A percentile compares a stretch with the other conserved stretches of the same genome.
phyloP scores from a whole-genome alignment of 2,888 invertebrate species.

The Plemyria rubiginata region DNA sequence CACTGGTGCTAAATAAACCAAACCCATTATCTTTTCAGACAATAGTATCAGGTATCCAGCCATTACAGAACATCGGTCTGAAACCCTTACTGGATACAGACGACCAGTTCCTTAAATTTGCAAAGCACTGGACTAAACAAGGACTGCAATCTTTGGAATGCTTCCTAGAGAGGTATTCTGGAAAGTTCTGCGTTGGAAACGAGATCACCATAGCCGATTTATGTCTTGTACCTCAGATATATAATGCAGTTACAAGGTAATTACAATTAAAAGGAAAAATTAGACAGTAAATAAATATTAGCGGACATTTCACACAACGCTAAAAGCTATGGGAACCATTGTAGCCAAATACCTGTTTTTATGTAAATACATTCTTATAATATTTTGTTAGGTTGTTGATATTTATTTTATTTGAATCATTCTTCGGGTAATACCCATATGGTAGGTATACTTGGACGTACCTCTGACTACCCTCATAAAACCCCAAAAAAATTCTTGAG shows the following conservation, averaged over 20 bases:
- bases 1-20: neutral
- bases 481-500: too few relatives aligned
- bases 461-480: too few relatives aligned
- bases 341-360: too few relatives aligned
- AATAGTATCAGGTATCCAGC: conserved; percentile 88
- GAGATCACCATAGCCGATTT: conserved; percentile 87
- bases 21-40: conserved; percentile 61
- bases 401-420: too few relatives aligned
- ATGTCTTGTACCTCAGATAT: conserved; percentile 87
- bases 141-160: conserved; percentile 86
- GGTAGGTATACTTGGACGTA: too few relatives aligned
- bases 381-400: too few relatives aligned
- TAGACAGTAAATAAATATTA: too few relatives aligned
- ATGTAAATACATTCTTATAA: too few relatives aligned
- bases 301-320: too few relatives aligned
- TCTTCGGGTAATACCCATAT: too few relatives aligned
- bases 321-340: too few relatives aligned
- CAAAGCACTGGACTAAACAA: conserved; percentile 76
- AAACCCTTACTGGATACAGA: conserved; percentile 66
- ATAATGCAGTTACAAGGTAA: conserved; percentile 84
- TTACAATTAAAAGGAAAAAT: too few relatives aligned
- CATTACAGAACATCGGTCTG: conserved; percentile 86
- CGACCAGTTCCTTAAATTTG: conserved; percentile 77
- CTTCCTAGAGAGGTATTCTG: conserved; percentile 71
- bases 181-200: conserved; percentile 86